phyloP scores from a whole-genome alignment of 2,113 vertebrate species.

The Brachirus orientalis region DNA sequence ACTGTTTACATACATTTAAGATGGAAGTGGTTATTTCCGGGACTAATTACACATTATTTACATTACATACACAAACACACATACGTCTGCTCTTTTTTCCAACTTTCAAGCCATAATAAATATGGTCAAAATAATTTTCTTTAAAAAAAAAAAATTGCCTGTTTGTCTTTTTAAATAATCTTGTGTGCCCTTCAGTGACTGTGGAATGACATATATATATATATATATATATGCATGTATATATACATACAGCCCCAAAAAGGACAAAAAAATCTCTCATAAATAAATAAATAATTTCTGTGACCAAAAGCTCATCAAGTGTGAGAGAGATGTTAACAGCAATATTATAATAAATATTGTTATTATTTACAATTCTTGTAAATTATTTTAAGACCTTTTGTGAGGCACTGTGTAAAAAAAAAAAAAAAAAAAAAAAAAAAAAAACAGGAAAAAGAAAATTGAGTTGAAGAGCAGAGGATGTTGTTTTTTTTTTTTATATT shows the following conservation, averaged over 20 bases:
- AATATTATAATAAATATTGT: conserved; percentile 81
- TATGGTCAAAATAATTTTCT: conserved; percentile 56
- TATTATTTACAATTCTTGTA: conserved; percentile 76
- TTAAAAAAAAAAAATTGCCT: conserved; percentile 12
- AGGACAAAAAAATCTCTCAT: conserved; percentile 77
- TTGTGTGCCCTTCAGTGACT: conserved; percentile 78
- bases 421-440: neutral
- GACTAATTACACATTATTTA: conserved; percentile 78
- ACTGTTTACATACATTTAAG: conserved; percentile 74
- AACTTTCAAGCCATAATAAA: conserved; percentile 77
- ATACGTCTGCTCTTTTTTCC: conserved; percentile 62
- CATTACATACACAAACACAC: conserved; percentile 65
- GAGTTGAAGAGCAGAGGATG: conserved; percentile 78
- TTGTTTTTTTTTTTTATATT: conserved; percentile 57
- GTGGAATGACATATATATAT: conserved; percentile 83
- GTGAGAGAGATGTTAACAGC: conserved; percentile 48
- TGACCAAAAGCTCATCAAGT: conserved; percentile 61
- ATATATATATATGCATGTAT: too few species aligned
- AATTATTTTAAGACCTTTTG: conserved; percentile 65
- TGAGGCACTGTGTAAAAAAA: conserved; percentile 64
- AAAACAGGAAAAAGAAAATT: too few species aligned
- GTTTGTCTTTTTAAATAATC: conserved; percentile 70
- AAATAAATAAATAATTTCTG: conserved; percentile 95
- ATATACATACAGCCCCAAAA: conserved; percentile 42
- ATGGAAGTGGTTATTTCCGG: conserved; percentile 75